Conservation (phyloP, 2,888 invertebrate species). For the Lycaena phlaeas region DNA sequence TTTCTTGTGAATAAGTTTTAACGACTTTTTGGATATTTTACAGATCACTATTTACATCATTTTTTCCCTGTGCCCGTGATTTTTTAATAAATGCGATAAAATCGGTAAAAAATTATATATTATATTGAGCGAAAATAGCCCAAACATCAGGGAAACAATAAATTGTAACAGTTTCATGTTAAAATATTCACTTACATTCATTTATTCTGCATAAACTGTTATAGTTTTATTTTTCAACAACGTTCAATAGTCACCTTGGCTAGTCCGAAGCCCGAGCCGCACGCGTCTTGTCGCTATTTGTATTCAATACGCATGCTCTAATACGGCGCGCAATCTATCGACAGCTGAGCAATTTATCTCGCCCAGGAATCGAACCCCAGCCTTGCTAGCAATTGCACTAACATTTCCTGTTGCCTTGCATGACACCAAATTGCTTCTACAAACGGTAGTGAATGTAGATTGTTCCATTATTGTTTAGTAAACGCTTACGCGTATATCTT, state of each 20-base stretch:
- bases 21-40: too few species aligned
- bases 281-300: slow-evolving; percentile 42
- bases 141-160: too few species aligned
- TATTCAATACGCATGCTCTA: slow-evolving; percentile 60
- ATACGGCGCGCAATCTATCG: slow-evolving; percentile 56
- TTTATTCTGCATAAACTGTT: too few species aligned
- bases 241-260: background rate
- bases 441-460: slow-evolving; percentile 56
- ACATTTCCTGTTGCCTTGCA: slow-evolving; percentile 55
- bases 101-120: too few species aligned
- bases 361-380: slow-evolving; percentile 46
- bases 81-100: too few species aligned
- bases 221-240: too few species aligned
- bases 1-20: too few species aligned
- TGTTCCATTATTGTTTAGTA: slow-evolving; percentile 51
- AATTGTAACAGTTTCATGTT: too few species aligned
- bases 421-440: slow-evolving; percentile 60
- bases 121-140: too few species aligned
- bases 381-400: slow-evolving; percentile 42
- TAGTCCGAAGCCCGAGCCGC: slow-evolving; percentile 21
- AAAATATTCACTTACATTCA: too few species aligned
- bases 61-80: too few species aligned
- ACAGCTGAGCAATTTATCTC: slow-evolving; percentile 55
- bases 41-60: too few species aligned
- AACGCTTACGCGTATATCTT: background rate